A percentile compares a stretch with the other conserved stretches of the same genome.
These are phyloP conservation scores for Crocallis elinguaria DNA, from an alignment of 2,888 invertebrate species.

Conservation along the genomic window DNA sequence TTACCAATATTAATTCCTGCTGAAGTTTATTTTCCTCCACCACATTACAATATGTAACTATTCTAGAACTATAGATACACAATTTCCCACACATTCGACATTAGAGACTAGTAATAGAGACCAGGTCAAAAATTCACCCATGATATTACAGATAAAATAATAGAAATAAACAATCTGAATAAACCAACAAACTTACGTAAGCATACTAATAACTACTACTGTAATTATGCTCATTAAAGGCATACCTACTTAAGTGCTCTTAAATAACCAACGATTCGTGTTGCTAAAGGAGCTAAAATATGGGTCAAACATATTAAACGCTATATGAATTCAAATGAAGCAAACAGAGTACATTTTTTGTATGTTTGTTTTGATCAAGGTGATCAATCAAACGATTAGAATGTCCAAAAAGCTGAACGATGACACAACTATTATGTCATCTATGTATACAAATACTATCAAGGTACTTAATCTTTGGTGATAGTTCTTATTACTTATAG, in stretches of 20 bases:
- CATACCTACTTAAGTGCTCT: slow-evolving; percentile 19
- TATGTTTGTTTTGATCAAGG: slow-evolving; percentile 35
- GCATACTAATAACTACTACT: slow-evolving; percentile 15
- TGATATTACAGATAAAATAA: not conserved
- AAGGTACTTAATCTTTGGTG: slow-evolving; percentile 13
- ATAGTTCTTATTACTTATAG: slow-evolving; percentile 12
- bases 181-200: slow-evolving; percentile 24
- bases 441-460: slow-evolving; percentile 25
- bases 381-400: slow-evolving; percentile 37
- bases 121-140: not conserved
- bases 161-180: slow-evolving; percentile 13
- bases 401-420: slow-evolving; percentile 19
- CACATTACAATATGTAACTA: no score
- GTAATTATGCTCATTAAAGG: slow-evolving; percentile 32
- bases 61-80: no score
- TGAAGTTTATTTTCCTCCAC: no score
- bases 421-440: slow-evolving; percentile 41
- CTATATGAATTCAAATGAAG: slow-evolving; percentile 42
- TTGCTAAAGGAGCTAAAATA: slow-evolving; percentile 45
- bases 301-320: slow-evolving; percentile 46
- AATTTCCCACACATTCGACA: not conserved
- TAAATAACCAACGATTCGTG: slow-evolving; percentile 38
- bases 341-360: slow-evolving; percentile 24
- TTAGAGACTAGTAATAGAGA: no score
- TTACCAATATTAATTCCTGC: no score